Percentiles rank a stretch among this genome's conserved stretches.
phyloP scores from a whole-genome alignment of 64 coral and sea anemone species.

The Montipora foliosa region DNA sequence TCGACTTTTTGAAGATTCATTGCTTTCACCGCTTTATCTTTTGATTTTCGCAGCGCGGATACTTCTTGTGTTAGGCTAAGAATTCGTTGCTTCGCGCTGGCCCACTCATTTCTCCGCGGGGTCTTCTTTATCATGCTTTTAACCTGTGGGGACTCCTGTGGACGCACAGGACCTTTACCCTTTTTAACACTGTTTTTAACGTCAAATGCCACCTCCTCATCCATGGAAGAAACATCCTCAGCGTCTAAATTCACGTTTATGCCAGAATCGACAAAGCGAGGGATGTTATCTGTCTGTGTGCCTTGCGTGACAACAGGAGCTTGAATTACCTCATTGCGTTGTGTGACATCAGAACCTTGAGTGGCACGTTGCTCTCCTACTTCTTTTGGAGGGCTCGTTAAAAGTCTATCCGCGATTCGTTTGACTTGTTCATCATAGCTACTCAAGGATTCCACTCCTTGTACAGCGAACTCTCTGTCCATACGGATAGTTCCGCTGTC shows the following conservation, averaged over 20 bases:
- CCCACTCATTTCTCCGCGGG: slow-evolving; percentile 77
- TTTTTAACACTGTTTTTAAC: slow-evolving; percentile 37
- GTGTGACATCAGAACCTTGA: background rate
- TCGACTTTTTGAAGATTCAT: slow-evolving; percentile 69
- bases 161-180: background rate
- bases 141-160: slow-evolving; percentile 28
- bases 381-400: slow-evolving; percentile 67
- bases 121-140: slow-evolving; percentile 72
- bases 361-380: background rate
- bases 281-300: slow-evolving; percentile 68
- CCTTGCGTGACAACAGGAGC: slow-evolving; percentile 37
- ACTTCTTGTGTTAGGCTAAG: slow-evolving; percentile 96
- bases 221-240: slow-evolving; percentile 49
- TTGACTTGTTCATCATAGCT: slow-evolving; percentile 91
- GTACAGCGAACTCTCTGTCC: background rate
- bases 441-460: slow-evolving; percentile 75
- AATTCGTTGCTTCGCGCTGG: slow-evolving; percentile 87
- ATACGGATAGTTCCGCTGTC: too few species aligned
- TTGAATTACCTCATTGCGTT: slow-evolving; percentile 24
- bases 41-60: slow-evolving; percentile 76
- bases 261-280: slow-evolving; percentile 72
- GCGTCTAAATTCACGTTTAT: slow-evolving; percentile 67
- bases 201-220: slow-evolving; percentile 47
- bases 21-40: slow-evolving; percentile 80
- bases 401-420: slow-evolving; percentile 83